Percentiles rank a stretch among this genome's conserved stretches.
These are phyloP conservation scores for Pseudomyrmex sp. DNA, from an alignment of 1,140 invertebrate species.

Conservation along the genomic window DNA sequence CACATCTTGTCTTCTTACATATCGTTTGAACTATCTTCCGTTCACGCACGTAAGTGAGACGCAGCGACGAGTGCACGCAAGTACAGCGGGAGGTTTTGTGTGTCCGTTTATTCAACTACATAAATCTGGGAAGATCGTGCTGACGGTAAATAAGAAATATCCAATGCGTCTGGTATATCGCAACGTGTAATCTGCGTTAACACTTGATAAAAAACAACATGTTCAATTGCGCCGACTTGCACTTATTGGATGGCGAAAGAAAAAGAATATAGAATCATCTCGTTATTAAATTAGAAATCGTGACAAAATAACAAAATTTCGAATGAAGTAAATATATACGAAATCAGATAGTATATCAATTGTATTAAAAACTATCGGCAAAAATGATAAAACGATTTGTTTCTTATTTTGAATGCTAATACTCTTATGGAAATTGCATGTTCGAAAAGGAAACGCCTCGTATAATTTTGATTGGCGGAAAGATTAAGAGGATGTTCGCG, in stretches of 20 bases:
- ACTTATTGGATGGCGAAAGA: background rate
- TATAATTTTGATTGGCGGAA: background rate
- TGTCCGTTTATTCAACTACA: background rate
- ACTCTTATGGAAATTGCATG: background rate
- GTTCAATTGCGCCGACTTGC: background rate
- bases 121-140: constrained; percentile 50
- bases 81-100: background rate
- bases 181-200: constrained; percentile 41
- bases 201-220: constrained; percentile 80
- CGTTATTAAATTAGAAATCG: background rate
- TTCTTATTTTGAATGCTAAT: constrained; percentile 1
- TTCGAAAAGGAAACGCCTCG: background rate
- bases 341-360: no score
- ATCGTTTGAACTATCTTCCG: background rate
- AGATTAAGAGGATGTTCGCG: background rate
- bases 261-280: no score
- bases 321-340: no score
- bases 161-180: constrained; percentile 74
- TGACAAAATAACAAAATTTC: background rate
- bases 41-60: background rate
- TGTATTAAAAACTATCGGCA: no score
- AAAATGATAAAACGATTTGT: background rate
- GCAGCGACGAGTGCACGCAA: background rate
- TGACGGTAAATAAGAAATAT: constrained; percentile 77
- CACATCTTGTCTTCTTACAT: background rate